A percentile compares a stretch with the other conserved stretches of the same genome.
Evolutionary conservation across 2,113 vertebrate species (phyloP).

Genomic region (Mormyrus lacerda): DNA sequence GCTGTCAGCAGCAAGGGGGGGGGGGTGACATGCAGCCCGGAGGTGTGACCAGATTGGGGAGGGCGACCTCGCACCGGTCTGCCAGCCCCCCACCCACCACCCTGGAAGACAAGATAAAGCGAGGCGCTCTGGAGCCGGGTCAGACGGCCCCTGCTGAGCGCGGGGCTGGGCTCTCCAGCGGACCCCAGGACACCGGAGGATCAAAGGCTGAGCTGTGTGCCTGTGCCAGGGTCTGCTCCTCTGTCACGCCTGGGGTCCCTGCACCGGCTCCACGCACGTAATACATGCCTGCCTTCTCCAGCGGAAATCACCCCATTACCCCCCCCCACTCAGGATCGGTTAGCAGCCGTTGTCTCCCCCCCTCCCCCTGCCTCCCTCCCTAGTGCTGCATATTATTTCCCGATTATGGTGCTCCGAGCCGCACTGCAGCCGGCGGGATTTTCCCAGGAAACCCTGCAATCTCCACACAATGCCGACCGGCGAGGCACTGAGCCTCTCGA

Average conservation of each 20-base stretch:
- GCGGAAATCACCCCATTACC: not conserved
- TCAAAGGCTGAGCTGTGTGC: constrained; percentile 24
- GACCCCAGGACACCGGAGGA: constrained; percentile 50
- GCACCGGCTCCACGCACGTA: not conserved
- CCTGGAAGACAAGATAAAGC: constrained; percentile 63
- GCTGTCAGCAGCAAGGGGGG: constrained; percentile 37
- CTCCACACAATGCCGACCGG: constrained; percentile 41
- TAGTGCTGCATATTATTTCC: constrained; percentile 20
- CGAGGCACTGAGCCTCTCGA: constrained; percentile 35
- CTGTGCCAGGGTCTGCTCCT: not conserved
- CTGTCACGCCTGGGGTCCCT: not conserved
- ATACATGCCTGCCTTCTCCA: not conserved
- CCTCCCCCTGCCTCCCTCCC: not conserved
- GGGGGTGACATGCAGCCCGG: constrained; percentile 52
- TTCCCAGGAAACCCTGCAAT: constrained; percentile 37
- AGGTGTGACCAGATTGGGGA: constrained; percentile 54
- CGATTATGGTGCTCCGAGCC: constrained; percentile 34
- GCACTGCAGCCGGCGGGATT: constrained; percentile 29
- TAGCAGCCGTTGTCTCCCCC: constrained; percentile 14
- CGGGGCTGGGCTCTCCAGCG: constrained; percentile 53
- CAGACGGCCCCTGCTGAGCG: constrained; percentile 50
- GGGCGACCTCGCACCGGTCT: constrained; percentile 26
- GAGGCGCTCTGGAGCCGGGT: not conserved
- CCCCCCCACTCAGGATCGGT: constrained; percentile 16
- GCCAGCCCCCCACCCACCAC: constrained; percentile 35